Percentiles rank a stretch among this genome's conserved stretches.
phyloP scores from a whole-genome alignment of 2,797 vertebrate genomes.

The Tauraco hartlaubi region DNA sequence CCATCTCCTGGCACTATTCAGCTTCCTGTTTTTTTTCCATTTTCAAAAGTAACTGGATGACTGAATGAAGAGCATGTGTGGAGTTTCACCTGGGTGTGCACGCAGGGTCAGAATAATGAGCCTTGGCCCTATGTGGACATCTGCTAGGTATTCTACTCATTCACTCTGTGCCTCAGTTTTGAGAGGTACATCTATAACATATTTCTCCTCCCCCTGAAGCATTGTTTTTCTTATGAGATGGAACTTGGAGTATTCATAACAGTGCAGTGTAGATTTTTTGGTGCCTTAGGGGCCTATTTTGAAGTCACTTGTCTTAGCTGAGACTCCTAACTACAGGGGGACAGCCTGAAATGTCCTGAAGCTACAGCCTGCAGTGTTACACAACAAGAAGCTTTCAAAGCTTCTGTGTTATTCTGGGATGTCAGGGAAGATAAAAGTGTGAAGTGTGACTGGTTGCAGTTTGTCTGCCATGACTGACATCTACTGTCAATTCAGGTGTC shows the following conservation, averaged over 20 bases:
- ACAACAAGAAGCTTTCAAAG: slow-evolving; percentile 6
- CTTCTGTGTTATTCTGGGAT: not conserved
- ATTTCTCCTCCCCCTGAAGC: not conserved
- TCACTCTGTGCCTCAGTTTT: not conserved
- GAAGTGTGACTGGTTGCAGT: not conserved
- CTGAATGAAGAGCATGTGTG: not conserved
- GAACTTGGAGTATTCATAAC: not conserved
- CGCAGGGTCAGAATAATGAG: not conserved
- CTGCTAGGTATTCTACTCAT: not conserved
- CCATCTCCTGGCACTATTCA: not conserved
- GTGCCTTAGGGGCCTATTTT: not conserved
- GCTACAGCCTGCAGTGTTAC: not conserved
- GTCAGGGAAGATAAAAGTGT: not conserved
- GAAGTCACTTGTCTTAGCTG: not conserved
- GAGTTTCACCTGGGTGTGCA: not conserved
- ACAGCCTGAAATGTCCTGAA: not conserved
- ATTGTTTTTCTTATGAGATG: not conserved
- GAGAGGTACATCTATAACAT: not conserved
- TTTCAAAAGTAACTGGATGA: not conserved
- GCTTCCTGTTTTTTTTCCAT: not conserved
- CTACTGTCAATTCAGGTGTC: not conserved
- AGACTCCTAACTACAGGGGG: not conserved
- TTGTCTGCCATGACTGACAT: not conserved
- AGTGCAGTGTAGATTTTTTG: not conserved
- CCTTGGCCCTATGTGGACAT: not conserved